These are phyloP conservation scores for Griposia aprilina DNA, from an alignment of 2,888 invertebrate genomes.

Conservation along the genomic window DNA sequence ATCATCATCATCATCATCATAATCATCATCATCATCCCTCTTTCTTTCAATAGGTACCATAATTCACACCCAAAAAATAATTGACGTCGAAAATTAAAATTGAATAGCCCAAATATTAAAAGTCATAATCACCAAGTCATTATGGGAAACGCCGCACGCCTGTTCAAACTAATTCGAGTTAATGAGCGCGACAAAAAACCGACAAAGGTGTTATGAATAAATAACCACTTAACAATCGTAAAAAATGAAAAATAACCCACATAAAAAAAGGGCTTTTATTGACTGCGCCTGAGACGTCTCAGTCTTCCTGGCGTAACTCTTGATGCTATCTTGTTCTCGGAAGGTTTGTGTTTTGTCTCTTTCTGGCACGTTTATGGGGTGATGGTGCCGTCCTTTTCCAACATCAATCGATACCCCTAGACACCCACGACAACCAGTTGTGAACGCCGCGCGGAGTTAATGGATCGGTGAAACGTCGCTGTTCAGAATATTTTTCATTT, in stretches of 20 bases:
- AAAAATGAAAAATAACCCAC: constrained; percentile 65
- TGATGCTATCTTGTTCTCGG: constrained; percentile 89
- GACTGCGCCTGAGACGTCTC: constrained; percentile 85
- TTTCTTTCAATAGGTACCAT: constrained; percentile 10
- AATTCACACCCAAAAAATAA: constrained; percentile 42
- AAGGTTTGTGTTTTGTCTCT: constrained; percentile 77
- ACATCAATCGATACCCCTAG: constrained; percentile 86
- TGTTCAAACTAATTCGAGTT: constrained; percentile 81
- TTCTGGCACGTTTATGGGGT: constrained; percentile 55
- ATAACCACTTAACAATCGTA: constrained; percentile 82
- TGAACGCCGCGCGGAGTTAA: constrained; percentile 70
- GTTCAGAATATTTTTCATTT: constrained; percentile 24
- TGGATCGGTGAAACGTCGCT: constrained; percentile 70
- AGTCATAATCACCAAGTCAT: constrained; percentile 63
- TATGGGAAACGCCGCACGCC: constrained; percentile 70
- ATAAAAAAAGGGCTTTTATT: constrained; percentile 77
- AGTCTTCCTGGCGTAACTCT: constrained; percentile 81
- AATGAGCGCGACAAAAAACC: constrained; percentile 84
- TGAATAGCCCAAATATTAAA: constrained; percentile 61
- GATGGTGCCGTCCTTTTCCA: constrained; percentile 73
- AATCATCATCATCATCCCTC: constrained; percentile 18
- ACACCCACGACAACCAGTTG: constrained; percentile 83
- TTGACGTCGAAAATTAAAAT: constrained; percentile 54
- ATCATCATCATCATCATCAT: background rate
- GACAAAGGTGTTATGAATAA: constrained; percentile 90